A percentile compares a stretch with the other conserved stretches of the same genome.
Conservation (phyloP, 2,113 vertebrate species). For the Gadus chalcogrammus region DNA sequence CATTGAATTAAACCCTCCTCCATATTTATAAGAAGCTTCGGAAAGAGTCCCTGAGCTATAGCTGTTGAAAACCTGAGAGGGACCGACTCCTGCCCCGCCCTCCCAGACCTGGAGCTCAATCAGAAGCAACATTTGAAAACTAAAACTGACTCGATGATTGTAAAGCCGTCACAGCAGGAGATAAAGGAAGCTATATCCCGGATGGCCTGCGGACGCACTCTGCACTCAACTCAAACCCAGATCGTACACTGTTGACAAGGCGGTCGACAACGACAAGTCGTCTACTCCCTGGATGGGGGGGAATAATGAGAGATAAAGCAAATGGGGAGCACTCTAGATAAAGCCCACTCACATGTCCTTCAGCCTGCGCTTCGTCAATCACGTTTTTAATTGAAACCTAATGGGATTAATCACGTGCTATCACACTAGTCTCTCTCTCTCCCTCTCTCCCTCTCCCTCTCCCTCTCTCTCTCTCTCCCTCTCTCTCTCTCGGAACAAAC, state of each 20-base stretch:
- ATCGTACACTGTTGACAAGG: too few relatives aligned
- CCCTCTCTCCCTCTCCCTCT: not conserved
- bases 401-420: slow-evolving; percentile 56
- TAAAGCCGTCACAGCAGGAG: too few relatives aligned
- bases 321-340: slow-evolving; percentile 21
- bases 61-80: not conserved
- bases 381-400: slow-evolving; percentile 57
- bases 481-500: too few relatives aligned
- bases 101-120: too few relatives aligned
- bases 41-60: slow-evolving; percentile 29
- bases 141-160: too few relatives aligned
- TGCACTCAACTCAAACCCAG: not conserved
- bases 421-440: slow-evolving; percentile 38
- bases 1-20: slow-evolving; percentile 47
- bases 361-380: slow-evolving; percentile 53
- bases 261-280: not conserved
- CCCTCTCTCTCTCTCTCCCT: slow-evolving; percentile 12
- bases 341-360: slow-evolving; percentile 37
- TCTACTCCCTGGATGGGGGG: not conserved
- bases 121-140: too few relatives aligned
- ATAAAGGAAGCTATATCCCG: not conserved
- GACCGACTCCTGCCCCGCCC: too few relatives aligned
- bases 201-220: not conserved
- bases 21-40: slow-evolving; percentile 51
- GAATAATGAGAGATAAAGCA: slow-evolving; percentile 22